These are phyloP conservation scores for Sebastes schlegelii DNA, from an alignment of 2,113 vertebrate species.

Conservation along the genomic window DNA sequence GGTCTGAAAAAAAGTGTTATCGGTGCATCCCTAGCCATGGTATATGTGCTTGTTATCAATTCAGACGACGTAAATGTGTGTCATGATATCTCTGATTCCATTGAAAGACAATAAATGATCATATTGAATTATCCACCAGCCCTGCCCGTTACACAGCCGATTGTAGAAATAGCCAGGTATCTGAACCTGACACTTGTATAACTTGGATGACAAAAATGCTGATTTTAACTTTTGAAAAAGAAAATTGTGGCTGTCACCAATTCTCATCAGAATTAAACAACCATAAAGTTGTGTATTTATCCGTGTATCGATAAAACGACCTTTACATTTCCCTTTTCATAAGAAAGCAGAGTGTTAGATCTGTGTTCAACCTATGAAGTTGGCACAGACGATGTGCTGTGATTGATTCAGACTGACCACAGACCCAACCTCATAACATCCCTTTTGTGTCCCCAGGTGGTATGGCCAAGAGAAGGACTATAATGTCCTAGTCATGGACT, in stretches of 20 bases:
- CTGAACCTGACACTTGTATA: background rate
- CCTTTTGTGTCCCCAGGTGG: slow-evolving; percentile 87
- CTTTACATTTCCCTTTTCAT: background rate
- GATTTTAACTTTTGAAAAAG: background rate
- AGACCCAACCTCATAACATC: background rate
- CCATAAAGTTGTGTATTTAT: background rate
- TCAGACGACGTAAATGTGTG: too few relatives aligned
- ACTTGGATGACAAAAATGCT: background rate
- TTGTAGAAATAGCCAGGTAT: background rate
- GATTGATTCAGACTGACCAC: background rate
- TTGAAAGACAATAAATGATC: too few relatives aligned
- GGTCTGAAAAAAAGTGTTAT: too few relatives aligned
- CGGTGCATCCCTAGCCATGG: too few relatives aligned
- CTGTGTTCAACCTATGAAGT: background rate
- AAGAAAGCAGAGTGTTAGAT: background rate
- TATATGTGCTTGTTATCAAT: too few relatives aligned
- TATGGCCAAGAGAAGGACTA: slow-evolving; percentile 99
- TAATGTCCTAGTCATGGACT: slow-evolving; percentile 99
- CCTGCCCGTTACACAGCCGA: background rate
- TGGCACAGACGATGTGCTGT: background rate
- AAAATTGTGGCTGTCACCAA: background rate
- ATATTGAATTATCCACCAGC: too few relatives aligned
- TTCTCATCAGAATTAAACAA: background rate
- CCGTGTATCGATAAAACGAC: background rate
- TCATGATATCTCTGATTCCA: too few relatives aligned